Evolutionary conservation across 2,888 invertebrate genomes (phyloP).

Genomic region (Epistrophella euchroma): DNA sequence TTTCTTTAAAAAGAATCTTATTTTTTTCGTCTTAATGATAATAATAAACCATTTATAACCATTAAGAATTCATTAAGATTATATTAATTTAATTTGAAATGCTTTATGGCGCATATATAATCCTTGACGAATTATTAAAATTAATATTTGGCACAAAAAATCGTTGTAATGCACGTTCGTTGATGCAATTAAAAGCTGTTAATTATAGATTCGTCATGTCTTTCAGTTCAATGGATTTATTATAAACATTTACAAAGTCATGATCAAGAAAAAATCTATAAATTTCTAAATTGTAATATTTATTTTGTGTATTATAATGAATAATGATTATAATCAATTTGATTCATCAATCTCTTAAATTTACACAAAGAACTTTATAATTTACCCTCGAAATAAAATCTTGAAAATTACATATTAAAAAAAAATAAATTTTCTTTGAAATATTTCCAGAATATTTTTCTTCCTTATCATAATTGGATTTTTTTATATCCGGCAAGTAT

Average conservation of each 20-base stretch:
- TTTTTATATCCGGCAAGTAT: background rate
- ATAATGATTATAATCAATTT: constrained; percentile 2
- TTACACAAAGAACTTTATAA: background rate
- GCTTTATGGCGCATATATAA: constrained; percentile 19
- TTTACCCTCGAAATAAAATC: background rate
- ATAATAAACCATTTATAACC: constrained; percentile 4
- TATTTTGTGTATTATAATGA: no score
- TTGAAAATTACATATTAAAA: background rate
- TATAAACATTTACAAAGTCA: background rate
- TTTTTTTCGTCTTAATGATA: background rate
- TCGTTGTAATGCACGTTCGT: background rate
- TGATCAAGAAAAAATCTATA: background rate
- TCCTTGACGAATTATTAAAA: constrained; percentile 29
- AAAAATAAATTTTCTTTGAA: background rate
- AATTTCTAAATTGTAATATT: background rate
- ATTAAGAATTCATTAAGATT: constrained; percentile 29
- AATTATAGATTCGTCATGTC: background rate
- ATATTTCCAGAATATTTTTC: background rate
- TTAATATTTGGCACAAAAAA: constrained; percentile 19
- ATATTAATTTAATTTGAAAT: constrained; percentile 30
- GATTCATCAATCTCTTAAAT: background rate
- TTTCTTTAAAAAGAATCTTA: background rate
- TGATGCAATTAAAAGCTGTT: constrained; percentile 10
- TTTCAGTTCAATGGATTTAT: background rate
- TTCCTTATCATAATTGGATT: background rate